Conservation (phyloP, 92 coral and sea anemone species). For the Bergia sp. region DNA sequence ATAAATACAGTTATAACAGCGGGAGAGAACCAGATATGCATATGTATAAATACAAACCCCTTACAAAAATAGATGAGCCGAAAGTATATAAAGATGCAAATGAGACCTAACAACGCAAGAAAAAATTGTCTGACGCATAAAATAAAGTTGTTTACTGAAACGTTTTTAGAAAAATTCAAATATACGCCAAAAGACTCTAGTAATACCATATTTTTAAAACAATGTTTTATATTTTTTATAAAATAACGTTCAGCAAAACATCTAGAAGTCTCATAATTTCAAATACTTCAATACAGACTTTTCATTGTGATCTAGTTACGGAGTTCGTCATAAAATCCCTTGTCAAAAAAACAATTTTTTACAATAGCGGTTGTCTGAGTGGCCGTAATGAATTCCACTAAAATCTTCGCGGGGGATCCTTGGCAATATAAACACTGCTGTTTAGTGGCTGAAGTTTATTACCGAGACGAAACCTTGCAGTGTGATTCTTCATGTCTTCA, state of each 20-base stretch:
- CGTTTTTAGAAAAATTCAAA: neutral
- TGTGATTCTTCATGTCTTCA: constrained; percentile 15
- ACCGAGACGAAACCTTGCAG: constrained; percentile 12
- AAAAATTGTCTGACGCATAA: neutral
- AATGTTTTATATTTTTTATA: no score
- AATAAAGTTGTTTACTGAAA: neutral
- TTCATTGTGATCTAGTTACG: neutral
- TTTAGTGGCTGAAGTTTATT: constrained; percentile 36
- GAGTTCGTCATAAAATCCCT: neutral
- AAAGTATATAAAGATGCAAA: neutral
- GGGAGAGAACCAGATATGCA: neutral
- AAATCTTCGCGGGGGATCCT: constrained; percentile 1
- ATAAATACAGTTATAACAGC: neutral
- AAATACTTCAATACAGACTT: neutral
- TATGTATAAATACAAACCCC: neutral
- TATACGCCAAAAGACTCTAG: neutral
- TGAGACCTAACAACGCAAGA: neutral
- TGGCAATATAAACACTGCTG: constrained; percentile 8
- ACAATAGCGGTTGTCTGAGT: constrained; percentile 12
- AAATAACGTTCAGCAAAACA: neutral
- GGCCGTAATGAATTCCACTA: constrained; percentile 26
- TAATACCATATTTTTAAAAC: no score
- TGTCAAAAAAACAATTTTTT: neutral
- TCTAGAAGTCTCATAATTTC: neutral
- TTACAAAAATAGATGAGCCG: neutral